These are phyloP conservation scores for Cyphomyrus discorhynchus DNA, from an alignment of 2,113 vertebrate genomes.

Conservation along the genomic window DNA sequence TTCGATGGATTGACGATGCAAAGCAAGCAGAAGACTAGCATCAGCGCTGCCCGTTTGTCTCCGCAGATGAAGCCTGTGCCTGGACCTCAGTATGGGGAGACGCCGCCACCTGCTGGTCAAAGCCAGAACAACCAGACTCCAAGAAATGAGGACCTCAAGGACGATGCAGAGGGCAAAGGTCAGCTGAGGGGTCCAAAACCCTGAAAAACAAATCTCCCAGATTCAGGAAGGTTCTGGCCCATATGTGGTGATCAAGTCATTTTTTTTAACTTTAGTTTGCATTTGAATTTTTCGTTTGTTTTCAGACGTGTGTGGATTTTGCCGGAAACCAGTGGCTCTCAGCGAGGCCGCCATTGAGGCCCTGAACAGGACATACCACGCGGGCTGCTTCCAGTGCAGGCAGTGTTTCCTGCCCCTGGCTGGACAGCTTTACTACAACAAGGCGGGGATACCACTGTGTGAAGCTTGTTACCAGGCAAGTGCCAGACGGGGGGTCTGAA, in stretches of 20 bases:
- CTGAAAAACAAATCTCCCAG: neutral
- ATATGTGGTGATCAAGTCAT: constrained; percentile 14
- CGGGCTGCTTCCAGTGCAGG: constrained; percentile 81
- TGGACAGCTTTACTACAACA: constrained; percentile 80
- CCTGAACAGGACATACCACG: constrained; percentile 80
- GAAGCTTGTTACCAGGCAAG: constrained; percentile 81
- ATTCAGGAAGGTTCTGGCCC: neutral
- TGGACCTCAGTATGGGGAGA: constrained; percentile 39
- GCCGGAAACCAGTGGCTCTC: constrained; percentile 71
- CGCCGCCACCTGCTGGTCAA: constrained; percentile 46
- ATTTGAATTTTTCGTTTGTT: neutral
- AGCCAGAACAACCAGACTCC: constrained; percentile 25
- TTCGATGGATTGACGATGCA: neutral
- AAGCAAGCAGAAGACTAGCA: neutral
- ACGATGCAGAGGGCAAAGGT: constrained; percentile 43
- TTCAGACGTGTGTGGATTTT: constrained; percentile 85
- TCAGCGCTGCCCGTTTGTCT: neutral
- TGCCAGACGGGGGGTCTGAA: neutral
- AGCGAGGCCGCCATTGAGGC: constrained; percentile 67
- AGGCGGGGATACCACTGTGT: constrained; percentile 74
- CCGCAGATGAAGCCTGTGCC: neutral
- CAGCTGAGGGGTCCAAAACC: constrained; percentile 10
- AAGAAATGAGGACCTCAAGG: constrained; percentile 4
- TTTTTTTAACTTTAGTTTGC: constrained; percentile 27
- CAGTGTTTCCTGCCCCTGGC: constrained; percentile 70